These are phyloP conservation scores for Drosophila niveifrons DNA, from an alignment of 2,888 invertebrate genomes.

Conservation along the genomic window DNA sequence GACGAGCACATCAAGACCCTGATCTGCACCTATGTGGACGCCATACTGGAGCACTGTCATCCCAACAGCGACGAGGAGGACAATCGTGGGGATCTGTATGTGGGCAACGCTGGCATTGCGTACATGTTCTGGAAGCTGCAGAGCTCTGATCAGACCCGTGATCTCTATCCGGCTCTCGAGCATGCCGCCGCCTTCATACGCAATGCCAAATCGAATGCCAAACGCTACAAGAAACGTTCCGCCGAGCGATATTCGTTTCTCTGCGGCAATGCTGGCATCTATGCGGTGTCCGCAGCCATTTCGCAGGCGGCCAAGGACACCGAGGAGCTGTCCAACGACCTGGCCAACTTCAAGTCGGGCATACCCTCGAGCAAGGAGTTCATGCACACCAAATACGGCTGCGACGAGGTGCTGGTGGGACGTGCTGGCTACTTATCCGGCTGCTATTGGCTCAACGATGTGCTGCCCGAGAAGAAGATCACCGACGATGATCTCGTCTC, in stretches of 20 bases:
- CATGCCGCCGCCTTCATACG: constrained; percentile 88
- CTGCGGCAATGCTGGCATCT: constrained; percentile 92
- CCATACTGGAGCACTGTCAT: constrained; percentile 83
- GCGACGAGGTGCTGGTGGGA: constrained; percentile 94
- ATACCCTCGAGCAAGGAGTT: constrained; percentile 86
- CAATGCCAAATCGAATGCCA: constrained; percentile 87
- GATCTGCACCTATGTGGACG: constrained; percentile 84
- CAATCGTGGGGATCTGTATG: constrained; percentile 84
- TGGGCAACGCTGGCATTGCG: constrained; percentile 87
- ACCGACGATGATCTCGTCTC: constrained; percentile 87
- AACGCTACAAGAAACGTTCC: constrained; percentile 85
- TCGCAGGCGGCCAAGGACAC: constrained; percentile 86
- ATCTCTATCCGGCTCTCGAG: constrained; percentile 86
- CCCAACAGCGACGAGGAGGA: constrained; percentile 82
- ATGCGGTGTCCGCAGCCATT: constrained; percentile 90
- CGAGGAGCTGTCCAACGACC: constrained; percentile 84
- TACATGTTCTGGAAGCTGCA: constrained; percentile 91
- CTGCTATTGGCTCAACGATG: constrained; percentile 89
- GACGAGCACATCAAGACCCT: constrained; percentile 83
- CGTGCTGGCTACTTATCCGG: constrained; percentile 93
- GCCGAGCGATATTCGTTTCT: constrained; percentile 90
- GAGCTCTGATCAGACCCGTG: constrained; percentile 86
- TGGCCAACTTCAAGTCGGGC: constrained; percentile 83
- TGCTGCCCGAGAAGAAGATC: constrained; percentile 81
- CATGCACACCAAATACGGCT: constrained; percentile 88